Evolutionary conservation across 2,797 vertebrate species (phyloP).

Genomic region (Chloroceryle inda): DNA sequence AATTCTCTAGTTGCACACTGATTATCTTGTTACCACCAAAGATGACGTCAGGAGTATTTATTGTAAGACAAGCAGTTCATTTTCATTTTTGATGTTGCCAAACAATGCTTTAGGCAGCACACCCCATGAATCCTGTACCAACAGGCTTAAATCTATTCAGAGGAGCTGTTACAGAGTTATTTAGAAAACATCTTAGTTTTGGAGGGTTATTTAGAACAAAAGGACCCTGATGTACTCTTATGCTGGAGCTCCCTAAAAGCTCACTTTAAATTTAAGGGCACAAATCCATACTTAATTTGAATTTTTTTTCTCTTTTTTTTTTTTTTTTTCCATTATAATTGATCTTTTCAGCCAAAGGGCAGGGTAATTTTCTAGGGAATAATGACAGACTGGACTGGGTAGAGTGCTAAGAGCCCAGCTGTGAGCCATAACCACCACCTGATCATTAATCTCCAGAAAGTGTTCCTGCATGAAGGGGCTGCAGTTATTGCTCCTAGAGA

Average conservation of each 20-base stretch:
- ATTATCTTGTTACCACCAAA: not conserved
- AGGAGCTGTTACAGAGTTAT: not conserved
- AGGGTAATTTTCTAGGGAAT: conserved; percentile 24
- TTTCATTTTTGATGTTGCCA: not conserved
- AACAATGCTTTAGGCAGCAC: not conserved
- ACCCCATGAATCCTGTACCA: not conserved
- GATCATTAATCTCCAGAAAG: conserved; percentile 48
- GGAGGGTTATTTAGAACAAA: not conserved
- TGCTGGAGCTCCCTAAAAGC: not conserved
- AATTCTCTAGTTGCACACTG: not conserved
- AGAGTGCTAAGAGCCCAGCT: not conserved
- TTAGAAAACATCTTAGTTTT: not conserved
- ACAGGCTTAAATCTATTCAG: not conserved
- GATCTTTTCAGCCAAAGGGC: conserved; percentile 24
- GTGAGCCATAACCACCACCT: conserved; percentile 20
- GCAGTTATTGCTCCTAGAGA: not conserved
- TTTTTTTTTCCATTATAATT: not conserved
- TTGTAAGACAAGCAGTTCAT: not conserved
- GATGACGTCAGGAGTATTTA: not conserved
- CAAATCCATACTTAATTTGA: not conserved
- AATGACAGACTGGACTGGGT: not conserved
- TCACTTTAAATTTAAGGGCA: not conserved
- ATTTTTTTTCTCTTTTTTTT: not conserved
- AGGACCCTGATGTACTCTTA: not conserved
- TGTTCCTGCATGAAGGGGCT: not conserved